Base-by-base conservation (phyloP, 2,797 vertebrate species). In the Tinamus major region DNA sequence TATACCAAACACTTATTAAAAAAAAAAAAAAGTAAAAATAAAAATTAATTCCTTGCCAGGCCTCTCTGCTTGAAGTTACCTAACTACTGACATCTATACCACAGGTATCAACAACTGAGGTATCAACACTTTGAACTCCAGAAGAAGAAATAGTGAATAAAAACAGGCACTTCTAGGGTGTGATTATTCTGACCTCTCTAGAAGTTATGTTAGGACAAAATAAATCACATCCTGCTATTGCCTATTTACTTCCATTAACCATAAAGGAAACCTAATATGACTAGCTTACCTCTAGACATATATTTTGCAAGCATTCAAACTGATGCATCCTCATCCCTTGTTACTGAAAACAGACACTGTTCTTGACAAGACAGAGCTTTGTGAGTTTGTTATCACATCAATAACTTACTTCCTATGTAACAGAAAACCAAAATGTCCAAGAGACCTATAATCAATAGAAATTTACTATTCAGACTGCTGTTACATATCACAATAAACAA, bases 161-260 rank as follows among this genome's bases (percentile, higher is more conserved):
- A 85, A 92, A 78, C 3, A 64, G 61, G 58, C 48, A 63, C 69
- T 86, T 80, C 16, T 2, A 80, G n/a, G 49, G 74, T 59, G 70
- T 51, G 82, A 95, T 84, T 79, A 90, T 35, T 58, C 70, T 92
- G 87, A 93, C 82, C 74, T 87, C 76, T n/a, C 92, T 81, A 93
- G 46, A 86, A 80, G 59, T n/a, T 79, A 44, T 6, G 29, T 39
- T 70, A 91, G 58, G 77, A 81, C 46, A 76, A 84, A 84, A 86
- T 37, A 16, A 76, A 95, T 84, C 63, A 76, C 6, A 6, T 46
- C 55, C 10, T 15, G n/a, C 59, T 80, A 13, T 48, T 80, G 26
- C 46, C 14, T 67, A 21, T 83, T 92, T 72, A 62, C 31, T 84
- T 56, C 76, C 70, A 86, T 65, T 86, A 93, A 29, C n/a, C 46